Base-by-base conservation (phyloP, 2,113 vertebrate genomes). In the Laterallus jamaicensis region DNA sequence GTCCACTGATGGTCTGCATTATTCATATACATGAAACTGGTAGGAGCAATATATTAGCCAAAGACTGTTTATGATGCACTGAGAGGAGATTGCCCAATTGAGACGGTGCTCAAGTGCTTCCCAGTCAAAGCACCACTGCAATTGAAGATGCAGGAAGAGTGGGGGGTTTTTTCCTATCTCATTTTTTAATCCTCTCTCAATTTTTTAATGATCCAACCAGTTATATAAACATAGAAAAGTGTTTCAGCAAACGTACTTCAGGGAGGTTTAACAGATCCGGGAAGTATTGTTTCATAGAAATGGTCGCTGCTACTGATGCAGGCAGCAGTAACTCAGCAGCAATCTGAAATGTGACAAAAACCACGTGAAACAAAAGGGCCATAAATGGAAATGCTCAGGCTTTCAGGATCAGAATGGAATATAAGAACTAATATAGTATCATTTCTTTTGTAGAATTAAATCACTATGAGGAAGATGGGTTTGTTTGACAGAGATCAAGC, bases 321-420 rank as follows among this genome's bases (percentile, higher is more conserved):
- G 37, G 47, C 66, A 91, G 68, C 69, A 73, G 29, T 75, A 93
- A 90, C 40, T 92, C 64, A 95, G 42, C 63, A 71, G 40, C 44
- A 50, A 59, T 93, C 44, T 90, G 40, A 95, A 89, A 94, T 88
- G 12, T 90, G 64, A 82, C 59, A 28, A 94, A 93, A 94, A 39
- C 1, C 49, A 40, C 2, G 1, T 54, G 39, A 90, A 92, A 86
- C 39, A 73, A n/a, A 81, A 58, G 26, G n/a, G 11, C 26, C 58
- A 14, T 47, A 94, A 95, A 94, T n/a, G 29, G 77, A 95, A 97
- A 82, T 17, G 58, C 20, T 25, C 69, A 75, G 63, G 26, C 37
- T 87, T 88, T 47, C 52, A 70, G 14, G 37, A 80, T 35, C 29
- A 42, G 47, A 28, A 37, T 24, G 11, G 69, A 82, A 60, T 64